Evolutionary conservation across 2,113 vertebrate genomes (phyloP).

Genomic region (Acrocephalus arundinaceus): DNA sequence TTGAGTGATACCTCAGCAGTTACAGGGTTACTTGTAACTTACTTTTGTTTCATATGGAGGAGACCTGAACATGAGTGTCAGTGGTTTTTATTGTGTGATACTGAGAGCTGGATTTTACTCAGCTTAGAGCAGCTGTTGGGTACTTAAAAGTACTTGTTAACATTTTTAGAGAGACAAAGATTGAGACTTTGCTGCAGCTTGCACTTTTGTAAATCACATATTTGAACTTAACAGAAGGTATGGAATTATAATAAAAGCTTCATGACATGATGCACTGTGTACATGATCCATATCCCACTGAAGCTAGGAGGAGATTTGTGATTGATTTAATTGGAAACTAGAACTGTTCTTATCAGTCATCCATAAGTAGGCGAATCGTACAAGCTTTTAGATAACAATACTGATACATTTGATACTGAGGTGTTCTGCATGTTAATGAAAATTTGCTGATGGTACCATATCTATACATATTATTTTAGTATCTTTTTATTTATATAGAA

Average conservation of each 20-base stretch:
- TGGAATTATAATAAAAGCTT: background rate
- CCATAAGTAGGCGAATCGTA: background rate
- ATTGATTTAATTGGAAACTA: background rate
- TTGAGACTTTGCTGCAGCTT: background rate
- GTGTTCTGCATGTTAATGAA: background rate
- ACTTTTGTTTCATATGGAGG: constrained; percentile 2
- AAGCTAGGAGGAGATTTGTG: background rate
- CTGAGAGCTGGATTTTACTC: background rate
- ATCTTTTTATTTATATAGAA: background rate
- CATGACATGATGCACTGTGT: background rate
- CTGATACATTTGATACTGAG: background rate
- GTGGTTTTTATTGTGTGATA: constrained; percentile 10
- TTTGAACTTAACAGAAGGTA: background rate
- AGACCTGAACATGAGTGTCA: background rate
- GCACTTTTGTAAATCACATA: background rate
- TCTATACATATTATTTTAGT: background rate
- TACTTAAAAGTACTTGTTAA: background rate
- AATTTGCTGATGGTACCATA: background rate
- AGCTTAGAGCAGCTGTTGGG: background rate
- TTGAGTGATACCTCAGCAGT: background rate
- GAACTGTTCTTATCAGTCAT: background rate
- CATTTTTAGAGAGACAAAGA: background rate
- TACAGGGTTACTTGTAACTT: background rate
- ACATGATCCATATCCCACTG: background rate
- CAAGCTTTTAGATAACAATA: background rate